These are phyloP conservation scores for Steinernema scapterisci DNA, from an alignment of 2,888 invertebrate species.

Conservation along the genomic window DNA sequence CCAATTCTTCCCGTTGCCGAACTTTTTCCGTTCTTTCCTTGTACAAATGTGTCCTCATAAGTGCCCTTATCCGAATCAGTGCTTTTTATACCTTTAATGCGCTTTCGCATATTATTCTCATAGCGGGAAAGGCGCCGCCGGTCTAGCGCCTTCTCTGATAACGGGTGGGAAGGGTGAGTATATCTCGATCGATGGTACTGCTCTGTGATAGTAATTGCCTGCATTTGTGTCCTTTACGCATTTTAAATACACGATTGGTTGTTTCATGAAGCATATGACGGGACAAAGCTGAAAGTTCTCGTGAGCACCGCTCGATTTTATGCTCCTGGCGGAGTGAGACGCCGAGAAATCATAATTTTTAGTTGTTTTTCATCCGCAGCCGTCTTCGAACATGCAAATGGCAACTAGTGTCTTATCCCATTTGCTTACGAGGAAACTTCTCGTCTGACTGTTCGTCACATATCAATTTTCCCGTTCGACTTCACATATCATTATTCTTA, in stretches of 20 bases:
- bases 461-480: conserved; percentile 29
- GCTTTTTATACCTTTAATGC: not conserved
- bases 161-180: conserved; percentile 24
- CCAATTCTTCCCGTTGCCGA: no score
- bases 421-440: conserved; percentile 6
- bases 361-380: conserved; percentile 3
- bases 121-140: not conserved
- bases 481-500: conserved; percentile 27
- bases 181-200: not conserved
- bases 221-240: not conserved
- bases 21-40: not conserved
- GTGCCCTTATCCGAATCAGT: conserved; percentile 11
- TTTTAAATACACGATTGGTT: not conserved
- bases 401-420: not conserved
- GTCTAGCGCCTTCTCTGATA: conserved; percentile 1
- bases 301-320: not conserved
- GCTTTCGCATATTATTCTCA: not conserved
- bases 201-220: not conserved
- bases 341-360: not conserved
- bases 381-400: not conserved
- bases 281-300: no score
- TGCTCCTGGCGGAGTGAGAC: not conserved
- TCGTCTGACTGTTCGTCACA: conserved; percentile 11
- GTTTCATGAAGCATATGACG: no score
- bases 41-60: conserved; percentile 23